These are phyloP conservation scores for Exephanes ischioxanthus DNA, from an alignment of 2,888 invertebrate species.

Conservation along the genomic window DNA sequence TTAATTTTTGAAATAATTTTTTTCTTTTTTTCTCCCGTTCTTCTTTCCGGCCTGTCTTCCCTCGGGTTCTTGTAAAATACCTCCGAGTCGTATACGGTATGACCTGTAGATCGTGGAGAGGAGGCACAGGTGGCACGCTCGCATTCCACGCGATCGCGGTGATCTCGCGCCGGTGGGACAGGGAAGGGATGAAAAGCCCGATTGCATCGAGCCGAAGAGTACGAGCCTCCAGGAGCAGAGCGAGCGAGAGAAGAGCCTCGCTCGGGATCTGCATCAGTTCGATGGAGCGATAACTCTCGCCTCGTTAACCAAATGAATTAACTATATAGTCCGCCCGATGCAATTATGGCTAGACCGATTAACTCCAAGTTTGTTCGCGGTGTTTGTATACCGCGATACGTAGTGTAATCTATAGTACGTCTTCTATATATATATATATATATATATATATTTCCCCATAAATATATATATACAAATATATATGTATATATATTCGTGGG, in stretches of 20 bases:
- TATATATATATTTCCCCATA: neutral
- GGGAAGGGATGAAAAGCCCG: conserved; percentile 9
- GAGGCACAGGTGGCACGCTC: conserved; percentile 74
- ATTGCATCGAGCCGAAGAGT: neutral
- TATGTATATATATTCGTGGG: neutral
- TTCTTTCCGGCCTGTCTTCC: neutral
- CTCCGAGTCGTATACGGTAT: conserved; percentile 7
- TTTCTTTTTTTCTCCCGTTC: conserved; percentile 30
- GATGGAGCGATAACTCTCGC: conserved; percentile 63
- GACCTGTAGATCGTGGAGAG: neutral
- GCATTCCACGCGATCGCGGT: conserved; percentile 71
- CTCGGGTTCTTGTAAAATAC: conserved; percentile 35
- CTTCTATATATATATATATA: neutral
- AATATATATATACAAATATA: neutral
- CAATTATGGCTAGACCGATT: conserved; percentile 60
- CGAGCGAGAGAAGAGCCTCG: neutral
- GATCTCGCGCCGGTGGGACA: conserved; percentile 3
- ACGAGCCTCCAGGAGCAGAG: neutral
- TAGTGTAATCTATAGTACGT: conserved; percentile 12
- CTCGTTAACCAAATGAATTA: conserved; percentile 61
- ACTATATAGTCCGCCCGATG: conserved; percentile 33
- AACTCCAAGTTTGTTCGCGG: conserved; percentile 56
- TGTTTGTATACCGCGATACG: conserved; percentile 37
- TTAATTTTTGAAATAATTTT: neutral
- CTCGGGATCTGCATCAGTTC: conserved; percentile 50